A percentile compares a stretch with the other conserved stretches of the same genome.
phyloP scores from a whole-genome alignment of 2,113 vertebrate species.

The Lynx canadensis region DNA sequence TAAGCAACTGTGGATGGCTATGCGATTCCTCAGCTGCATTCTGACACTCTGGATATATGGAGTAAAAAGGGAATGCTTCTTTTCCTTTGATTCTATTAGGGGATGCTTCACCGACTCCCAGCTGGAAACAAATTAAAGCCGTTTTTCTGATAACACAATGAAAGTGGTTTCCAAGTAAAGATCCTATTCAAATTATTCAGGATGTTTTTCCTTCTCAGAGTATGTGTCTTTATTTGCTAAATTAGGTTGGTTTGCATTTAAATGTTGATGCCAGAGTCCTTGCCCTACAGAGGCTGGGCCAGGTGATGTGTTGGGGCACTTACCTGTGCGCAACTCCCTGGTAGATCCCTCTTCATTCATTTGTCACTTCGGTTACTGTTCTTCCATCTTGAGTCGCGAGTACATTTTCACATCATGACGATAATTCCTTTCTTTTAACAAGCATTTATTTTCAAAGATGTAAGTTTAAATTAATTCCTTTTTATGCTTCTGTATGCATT shows the following conservation, averaged over 20 bases:
- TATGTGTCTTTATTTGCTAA: slow-evolving; percentile 54
- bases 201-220: slow-evolving; percentile 49
- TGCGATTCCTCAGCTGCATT: slow-evolving; percentile 16
- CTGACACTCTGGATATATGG: neutral
- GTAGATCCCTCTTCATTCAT: neutral
- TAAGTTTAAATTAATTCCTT: neutral
- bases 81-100: slow-evolving; percentile 34
- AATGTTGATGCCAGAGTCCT: slow-evolving; percentile 40
- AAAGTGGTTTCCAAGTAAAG: slow-evolving; percentile 65
- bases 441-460: neutral
- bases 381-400: neutral
- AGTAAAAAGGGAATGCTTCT: neutral
- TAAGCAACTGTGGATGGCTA: neutral
- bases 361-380: neutral
- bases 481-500: neutral
- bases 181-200: slow-evolving; percentile 65
- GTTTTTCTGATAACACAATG: slow-evolving; percentile 62
- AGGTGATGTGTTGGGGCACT: neutral
- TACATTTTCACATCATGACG: neutral
- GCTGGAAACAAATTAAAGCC: slow-evolving; percentile 77
- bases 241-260: slow-evolving; percentile 69
- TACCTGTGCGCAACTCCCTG: neutral
- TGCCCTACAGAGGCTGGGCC: neutral
- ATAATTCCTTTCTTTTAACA: neutral
- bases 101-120: slow-evolving; percentile 56